Percentiles rank a stretch among this genome's conserved stretches.
These are phyloP conservation scores for Piprites chloris DNA, from an alignment of 2,113 vertebrate species.

Conservation along the genomic window DNA sequence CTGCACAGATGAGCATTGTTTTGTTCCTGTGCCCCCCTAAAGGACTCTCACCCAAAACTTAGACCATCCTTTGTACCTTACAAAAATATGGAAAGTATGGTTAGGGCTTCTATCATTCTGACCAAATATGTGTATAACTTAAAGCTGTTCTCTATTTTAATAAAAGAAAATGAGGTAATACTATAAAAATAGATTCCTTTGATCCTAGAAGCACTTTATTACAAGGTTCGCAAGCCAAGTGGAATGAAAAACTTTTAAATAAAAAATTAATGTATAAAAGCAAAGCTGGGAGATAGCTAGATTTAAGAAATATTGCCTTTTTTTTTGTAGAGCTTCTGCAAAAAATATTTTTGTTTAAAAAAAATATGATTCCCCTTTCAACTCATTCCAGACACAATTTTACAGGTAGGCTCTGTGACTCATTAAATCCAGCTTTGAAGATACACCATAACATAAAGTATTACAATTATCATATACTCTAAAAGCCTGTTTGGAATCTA, in stretches of 20 bases:
- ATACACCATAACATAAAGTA: conserved; percentile 42
- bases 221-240: conserved; percentile 38
- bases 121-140: background rate
- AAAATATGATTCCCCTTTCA: conserved; percentile 47
- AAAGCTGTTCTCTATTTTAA: conserved; percentile 43
- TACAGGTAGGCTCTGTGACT: conserved; percentile 59
- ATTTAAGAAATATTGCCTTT: conserved; percentile 37
- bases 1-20: background rate
- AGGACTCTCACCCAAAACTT: background rate
- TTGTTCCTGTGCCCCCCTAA: background rate
- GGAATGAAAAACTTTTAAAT: conserved; percentile 56
- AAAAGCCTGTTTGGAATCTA: conserved; percentile 51
- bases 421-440: conserved; percentile 63
- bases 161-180: conserved; percentile 57
- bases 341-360: conserved; percentile 44
- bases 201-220: conserved; percentile 49
- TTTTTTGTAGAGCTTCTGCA: background rate
- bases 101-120: background rate
- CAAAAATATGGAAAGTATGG: background rate
- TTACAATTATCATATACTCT: conserved; percentile 48
- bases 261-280: conserved; percentile 58
- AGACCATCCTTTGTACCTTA: background rate
- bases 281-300: conserved; percentile 39
- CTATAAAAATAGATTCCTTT: conserved; percentile 53
- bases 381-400: conserved; percentile 64